Evolutionary conservation across 1,140 invertebrate genomes (phyloP), one percentile per base, ranked within the genome.

Genomic region (Coptotermes formosanus): DNA sequence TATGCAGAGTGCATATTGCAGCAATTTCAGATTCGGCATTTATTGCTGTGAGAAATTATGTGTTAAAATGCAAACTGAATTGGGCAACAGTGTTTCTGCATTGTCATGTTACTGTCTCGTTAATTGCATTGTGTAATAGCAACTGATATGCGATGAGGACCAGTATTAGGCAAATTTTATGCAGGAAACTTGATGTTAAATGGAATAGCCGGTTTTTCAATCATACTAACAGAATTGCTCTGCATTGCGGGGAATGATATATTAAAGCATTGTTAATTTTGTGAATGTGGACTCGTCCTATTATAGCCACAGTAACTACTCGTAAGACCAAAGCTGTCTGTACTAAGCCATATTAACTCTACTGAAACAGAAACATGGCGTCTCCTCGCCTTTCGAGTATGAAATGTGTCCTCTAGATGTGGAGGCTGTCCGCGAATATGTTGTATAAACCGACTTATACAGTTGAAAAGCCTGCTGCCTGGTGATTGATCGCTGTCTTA

Each of bases 81-180:
- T n/a, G n/a, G 9, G 59, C 59, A 64, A 75, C 64, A 75, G 30
- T 75, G 64, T 75, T 75, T n/a, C 64, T 75, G n/a, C n/a, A 75
- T 75, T 75, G 64, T 7, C 64, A 12, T 25, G 64, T 30, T 6
- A 30, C 64, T 75, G 8, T 23, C 12, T 75, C 64, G 7, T 75
- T 75, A 75, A n/a, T 75, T 75, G 25, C 14, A 25, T n/a, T 69
- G 64, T 69, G n/a, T 14, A 75, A 25, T 75, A 23, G 1, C 59
- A 75, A 8, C 3, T 75, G 64, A 64, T 14, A 75, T 75, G n/a
- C 64, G n/a, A 3, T 25, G n/a, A 75, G n/a, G 8, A 75, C n/a
- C 6, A 3, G 25, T 75, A 75, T 75, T 75, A 75, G 64, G 64
- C n/a, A 75, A 75, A 30, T 75, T n/a, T 6, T 75, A 75, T 75